Evolutionary conservation across 1,140 invertebrate species (phyloP), one percentile per base, ranked within the genome.

Genomic region (Bombus waltoni): DNA sequence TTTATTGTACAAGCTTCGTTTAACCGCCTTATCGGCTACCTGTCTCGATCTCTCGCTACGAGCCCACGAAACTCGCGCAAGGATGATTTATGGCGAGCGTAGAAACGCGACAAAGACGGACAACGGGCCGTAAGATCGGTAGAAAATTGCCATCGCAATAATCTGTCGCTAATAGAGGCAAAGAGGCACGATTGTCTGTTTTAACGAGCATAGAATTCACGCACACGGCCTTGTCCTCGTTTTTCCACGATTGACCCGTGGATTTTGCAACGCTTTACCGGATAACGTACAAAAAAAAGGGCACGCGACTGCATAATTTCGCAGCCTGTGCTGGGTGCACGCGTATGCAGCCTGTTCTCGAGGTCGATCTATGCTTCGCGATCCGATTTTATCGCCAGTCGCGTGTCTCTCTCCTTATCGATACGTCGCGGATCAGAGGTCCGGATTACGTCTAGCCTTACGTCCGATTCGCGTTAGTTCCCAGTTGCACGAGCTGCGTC

Each of bases 221-320:
- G 87, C 75, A 85, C 38, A 28, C 57, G 66, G 22, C 88, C 88
- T 89, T 83, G 88, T 88, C 75, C 88, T 66, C 75, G 76, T 88
- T 89, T 59, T 79, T 80, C 65, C 78, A 62, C 57, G 57, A 32
- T 80, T 78, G 74, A 87, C 62, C 38, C 74, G 18, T 53, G 28
- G 59, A 66, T 87, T 82, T 90, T 85, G 83, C 89, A 89, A 90
- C 77, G 47, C 80, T 83, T 84, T 86, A 76, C 75, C 32, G 68
- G 57, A 75, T 80, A 81, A 88, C 73, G 74, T 40, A 38, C n/a
- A 65, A 79, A 72, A 80, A 76, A 77, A 85, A 77, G 59, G 79
- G 53, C 68, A 83, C 82, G 74, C 25, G 35, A 42, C 40, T 71
- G 73, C 70, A 72, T 74, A 81, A 66, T 57, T n/a, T 77, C 38